Evolutionary conservation across 2,888 invertebrate species (phyloP).

Genomic region (Dioctria linearis): DNA sequence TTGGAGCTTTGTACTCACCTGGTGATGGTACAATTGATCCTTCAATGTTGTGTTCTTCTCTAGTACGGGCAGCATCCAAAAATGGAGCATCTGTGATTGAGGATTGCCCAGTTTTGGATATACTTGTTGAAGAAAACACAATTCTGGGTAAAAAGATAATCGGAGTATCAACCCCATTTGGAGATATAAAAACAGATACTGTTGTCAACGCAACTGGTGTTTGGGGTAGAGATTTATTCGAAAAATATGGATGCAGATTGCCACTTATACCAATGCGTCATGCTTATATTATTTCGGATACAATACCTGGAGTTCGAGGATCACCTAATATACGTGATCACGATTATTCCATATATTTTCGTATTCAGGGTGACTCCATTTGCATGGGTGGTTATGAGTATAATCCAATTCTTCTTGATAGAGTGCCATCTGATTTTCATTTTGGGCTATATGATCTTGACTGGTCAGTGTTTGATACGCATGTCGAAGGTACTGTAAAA

Average conservation of each 20-base stretch:
- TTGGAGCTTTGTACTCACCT: conserved; percentile 84
- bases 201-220: conserved; percentile 83
- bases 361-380: conserved; percentile 87
- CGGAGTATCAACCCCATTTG: conserved; percentile 83
- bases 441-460: conserved; percentile 91
- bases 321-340: conserved; percentile 90
- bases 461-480: conserved; percentile 86
- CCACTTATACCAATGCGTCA: conserved; percentile 90
- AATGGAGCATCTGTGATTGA: conserved; percentile 84
- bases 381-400: conserved; percentile 90
- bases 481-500: conserved; percentile 80
- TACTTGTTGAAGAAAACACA: conserved; percentile 77
- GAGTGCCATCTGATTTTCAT: conserved; percentile 83
- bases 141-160: conserved; percentile 74
- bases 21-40: conserved; percentile 91
- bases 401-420: conserved; percentile 86
- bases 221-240: conserved; percentile 83
- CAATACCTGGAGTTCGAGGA: conserved; percentile 81
- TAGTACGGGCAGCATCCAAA: conserved; percentile 80
- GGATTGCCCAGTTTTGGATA: conserved; percentile 81
- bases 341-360: conserved; percentile 86
- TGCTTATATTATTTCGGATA: conserved; percentile 88
- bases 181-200: conserved; percentile 80
- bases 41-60: conserved; percentile 82
- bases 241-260: conserved; percentile 73